phyloP scores from a whole-genome alignment of 2,113 vertebrate genomes.

The Columba livia region DNA sequence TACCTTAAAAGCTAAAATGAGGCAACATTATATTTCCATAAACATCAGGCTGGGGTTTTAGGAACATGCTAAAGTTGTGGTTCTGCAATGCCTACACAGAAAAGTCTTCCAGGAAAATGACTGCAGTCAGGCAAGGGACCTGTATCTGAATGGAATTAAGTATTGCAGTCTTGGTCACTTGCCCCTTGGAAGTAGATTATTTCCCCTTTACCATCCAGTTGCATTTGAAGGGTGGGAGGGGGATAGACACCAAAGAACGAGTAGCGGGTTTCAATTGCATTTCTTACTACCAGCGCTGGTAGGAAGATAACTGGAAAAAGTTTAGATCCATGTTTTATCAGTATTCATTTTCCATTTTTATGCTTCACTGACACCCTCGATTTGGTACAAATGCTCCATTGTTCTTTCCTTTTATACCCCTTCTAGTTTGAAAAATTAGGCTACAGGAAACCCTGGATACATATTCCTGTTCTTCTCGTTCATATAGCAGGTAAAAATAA shows the following conservation, averaged over 20 bases:
- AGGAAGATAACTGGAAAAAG: neutral
- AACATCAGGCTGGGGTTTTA: neutral
- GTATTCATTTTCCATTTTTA: neutral
- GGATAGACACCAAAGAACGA: neutral
- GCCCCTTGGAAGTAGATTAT: neutral
- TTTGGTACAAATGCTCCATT: neutral
- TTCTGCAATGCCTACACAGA: neutral
- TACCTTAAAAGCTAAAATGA: neutral
- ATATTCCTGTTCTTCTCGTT: conserved; percentile 82
- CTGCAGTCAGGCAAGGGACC: neutral
- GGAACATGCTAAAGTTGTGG: neutral
- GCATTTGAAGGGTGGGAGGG: neutral
- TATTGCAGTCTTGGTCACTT: neutral
- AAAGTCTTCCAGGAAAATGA: neutral
- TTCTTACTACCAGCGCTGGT: neutral
- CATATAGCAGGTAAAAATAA: conserved; percentile 83
- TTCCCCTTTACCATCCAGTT: neutral
- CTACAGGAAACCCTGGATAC: conserved; percentile 82
- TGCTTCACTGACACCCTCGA: neutral
- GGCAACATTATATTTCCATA: neutral
- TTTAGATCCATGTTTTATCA: neutral
- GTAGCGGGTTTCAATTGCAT: neutral
- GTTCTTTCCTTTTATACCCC: neutral
- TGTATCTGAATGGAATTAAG: neutral
- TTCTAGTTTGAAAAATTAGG: conserved; percentile 91